phyloP scores from a whole-genome alignment of 37 sponge, comb jelly and placozoan genomes.

The Tethya wilhelma region DNA sequence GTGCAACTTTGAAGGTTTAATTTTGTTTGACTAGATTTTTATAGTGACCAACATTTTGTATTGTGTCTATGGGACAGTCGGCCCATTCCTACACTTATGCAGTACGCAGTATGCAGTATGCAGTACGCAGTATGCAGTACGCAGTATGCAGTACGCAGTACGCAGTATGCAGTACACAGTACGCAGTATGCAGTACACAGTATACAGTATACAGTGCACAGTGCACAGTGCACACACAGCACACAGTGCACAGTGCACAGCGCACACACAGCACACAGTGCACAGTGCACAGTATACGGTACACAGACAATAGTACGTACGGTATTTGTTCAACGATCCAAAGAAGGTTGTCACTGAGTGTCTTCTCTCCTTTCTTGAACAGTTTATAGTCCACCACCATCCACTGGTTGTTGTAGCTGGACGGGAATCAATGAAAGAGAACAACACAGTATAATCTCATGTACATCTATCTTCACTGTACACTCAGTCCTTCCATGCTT shows the following conservation, averaged over 20 bases:
- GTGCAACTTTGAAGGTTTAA: too few species aligned
- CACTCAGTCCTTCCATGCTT: too few species aligned
- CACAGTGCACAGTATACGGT: neutral
- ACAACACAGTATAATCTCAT: neutral
- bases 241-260: neutral
- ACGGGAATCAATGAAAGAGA: neutral
- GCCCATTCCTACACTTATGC: too few species aligned
- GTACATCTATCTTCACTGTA: neutral
- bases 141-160: too few species aligned
- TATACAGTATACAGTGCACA: too few species aligned
- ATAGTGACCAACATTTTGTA: too few species aligned
- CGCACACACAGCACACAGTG: neutral
- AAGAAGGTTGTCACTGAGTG: constrained; percentile 47
- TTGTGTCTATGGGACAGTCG: too few species aligned
- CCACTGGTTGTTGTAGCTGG: constrained; percentile 94
- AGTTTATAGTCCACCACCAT: constrained; percentile 96
- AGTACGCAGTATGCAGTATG: too few species aligned
- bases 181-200: too few species aligned
- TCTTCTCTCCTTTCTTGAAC: constrained; percentile 52
- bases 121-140: too few species aligned
- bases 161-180: too few species aligned
- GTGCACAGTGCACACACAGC: neutral
- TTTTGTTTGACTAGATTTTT: too few species aligned
- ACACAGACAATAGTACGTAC: constrained; percentile 19
- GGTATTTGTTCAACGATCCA: constrained; percentile 96